phyloP scores from a whole-genome alignment of 2,797 vertebrate species.

The Thamnophis elegans region DNA sequence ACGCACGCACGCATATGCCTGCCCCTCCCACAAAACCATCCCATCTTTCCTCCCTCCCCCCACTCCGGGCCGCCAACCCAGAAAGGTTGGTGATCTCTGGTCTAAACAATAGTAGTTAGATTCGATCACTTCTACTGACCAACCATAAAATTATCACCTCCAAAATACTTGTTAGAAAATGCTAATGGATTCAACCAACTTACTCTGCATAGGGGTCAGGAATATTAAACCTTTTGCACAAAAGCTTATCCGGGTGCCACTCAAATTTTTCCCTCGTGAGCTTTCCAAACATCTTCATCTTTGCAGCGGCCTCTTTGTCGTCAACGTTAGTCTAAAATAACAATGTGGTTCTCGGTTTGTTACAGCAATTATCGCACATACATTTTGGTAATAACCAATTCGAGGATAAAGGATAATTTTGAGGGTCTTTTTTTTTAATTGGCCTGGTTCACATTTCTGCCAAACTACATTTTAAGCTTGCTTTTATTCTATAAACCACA shows the following conservation, averaged over 20 bases:
- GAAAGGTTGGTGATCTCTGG: not conserved
- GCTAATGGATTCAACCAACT: conserved; percentile 37
- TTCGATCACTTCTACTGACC: not conserved
- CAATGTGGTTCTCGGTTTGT: not conserved
- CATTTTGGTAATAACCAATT: not conserved
- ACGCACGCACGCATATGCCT: no score
- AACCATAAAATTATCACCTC: no score
- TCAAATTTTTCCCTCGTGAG: conserved; percentile 89
- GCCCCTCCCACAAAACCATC: no score
- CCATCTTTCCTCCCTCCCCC: no score
- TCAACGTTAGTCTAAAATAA: conserved; percentile 77
- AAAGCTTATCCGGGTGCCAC: conserved; percentile 92
- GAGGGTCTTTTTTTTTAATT: not conserved
- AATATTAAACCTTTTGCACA: conserved; percentile 94
- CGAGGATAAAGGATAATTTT: not conserved
- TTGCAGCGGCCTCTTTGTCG: conserved; percentile 86
- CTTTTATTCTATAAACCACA: not conserved
- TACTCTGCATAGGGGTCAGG: conserved; percentile 91
- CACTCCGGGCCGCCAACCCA: not conserved
- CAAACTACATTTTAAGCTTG: not conserved
- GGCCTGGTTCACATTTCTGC: not conserved
- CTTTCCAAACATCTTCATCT: conserved; percentile 95
- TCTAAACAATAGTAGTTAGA: not conserved
- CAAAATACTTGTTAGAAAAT: not conserved
- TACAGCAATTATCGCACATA: not conserved